Conservation (phyloP, 2,797 vertebrate species). For the Aselliscus stoliczkanus region DNA sequence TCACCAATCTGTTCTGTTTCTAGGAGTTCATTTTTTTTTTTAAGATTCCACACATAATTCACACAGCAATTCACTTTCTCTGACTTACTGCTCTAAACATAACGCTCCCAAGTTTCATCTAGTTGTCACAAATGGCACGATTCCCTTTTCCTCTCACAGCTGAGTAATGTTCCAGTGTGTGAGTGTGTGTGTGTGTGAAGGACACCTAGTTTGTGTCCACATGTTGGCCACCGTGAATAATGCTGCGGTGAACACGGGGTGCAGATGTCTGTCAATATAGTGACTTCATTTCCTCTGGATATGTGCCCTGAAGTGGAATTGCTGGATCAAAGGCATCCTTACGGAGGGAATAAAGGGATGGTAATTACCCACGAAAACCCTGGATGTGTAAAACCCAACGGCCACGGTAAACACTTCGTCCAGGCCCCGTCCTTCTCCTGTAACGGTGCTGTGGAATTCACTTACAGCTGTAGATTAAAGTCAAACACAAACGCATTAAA, state of each 20-base stretch:
- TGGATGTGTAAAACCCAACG: not conserved
- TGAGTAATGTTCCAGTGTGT: not conserved
- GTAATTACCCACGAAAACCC: not conserved
- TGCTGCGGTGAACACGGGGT: rapidly evolving
- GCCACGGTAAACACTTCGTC: not conserved
- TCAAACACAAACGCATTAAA: not conserved
- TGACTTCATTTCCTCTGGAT: not conserved
- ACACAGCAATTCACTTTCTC: not conserved
- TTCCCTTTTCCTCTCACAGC: not conserved
- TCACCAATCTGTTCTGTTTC: not conserved
- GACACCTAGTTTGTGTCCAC: not conserved
- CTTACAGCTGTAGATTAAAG: not conserved
- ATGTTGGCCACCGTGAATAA: not conserved
- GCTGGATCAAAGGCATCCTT: not conserved
- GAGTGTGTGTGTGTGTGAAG: too few species aligned
- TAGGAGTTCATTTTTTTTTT: not conserved
- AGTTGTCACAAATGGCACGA: not conserved
- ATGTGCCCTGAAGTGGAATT: not conserved
- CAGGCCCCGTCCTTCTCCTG: not conserved
- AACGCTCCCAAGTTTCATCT: not conserved
- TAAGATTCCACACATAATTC: not conserved
- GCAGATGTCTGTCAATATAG: too few species aligned
- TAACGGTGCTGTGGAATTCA: not conserved
- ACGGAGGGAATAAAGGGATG: not conserved
- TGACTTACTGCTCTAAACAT: not conserved